Evolutionary conservation across 2,797 vertebrate genomes (phyloP), one percentile per base, ranked within the genome.

Genomic region (Paguma larvata): DNA sequence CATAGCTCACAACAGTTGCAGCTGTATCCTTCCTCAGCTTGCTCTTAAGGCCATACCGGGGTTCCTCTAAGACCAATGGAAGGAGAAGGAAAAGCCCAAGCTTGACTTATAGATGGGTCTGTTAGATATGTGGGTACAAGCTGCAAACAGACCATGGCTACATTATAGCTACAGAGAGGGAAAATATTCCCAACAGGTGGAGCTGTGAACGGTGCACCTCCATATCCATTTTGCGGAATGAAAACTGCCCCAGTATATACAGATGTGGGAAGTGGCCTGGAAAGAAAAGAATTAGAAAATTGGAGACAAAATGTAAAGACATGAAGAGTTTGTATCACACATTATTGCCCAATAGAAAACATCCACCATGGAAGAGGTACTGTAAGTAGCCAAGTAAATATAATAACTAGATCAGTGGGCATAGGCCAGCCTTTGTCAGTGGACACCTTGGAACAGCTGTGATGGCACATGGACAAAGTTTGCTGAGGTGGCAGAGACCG

Each of bases 241-340:
- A 73, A 32, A 84, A 72, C 27, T 90, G 78, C 53, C 8, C 41
- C 32, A 51, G 65, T 77, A 75, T 72, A 48, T 62, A 72, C 6
- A 44, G 51, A 78, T 32, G 34, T 82, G 30, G 38, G 53, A 72
- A 94, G 30, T 75, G 68, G 46, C 44, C 18, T 87, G 12, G 65
- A 97, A 80, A 77, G 65, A 90, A 94, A 96, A 90, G 27, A 80
- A 83, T 38, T 48, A 11, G 12, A 90, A 83, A 79, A 80, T 7
- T 73, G 19, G 63, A 84, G 15, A 93, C 16, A 94, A 65, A 46
- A 88, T 73, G 44, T 51, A 82, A 82, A 94, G 72, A 77, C 12
- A 41, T 44, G n/a, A 85, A 77, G 21, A 84, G n/a, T 83, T 92
- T 85, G n/a, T 79, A 79, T 65, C 51, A 67, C 11, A 85, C 14